Evolutionary conservation across 2,888 invertebrate species (phyloP).

Genomic region (Brenthis daphne): DNA sequence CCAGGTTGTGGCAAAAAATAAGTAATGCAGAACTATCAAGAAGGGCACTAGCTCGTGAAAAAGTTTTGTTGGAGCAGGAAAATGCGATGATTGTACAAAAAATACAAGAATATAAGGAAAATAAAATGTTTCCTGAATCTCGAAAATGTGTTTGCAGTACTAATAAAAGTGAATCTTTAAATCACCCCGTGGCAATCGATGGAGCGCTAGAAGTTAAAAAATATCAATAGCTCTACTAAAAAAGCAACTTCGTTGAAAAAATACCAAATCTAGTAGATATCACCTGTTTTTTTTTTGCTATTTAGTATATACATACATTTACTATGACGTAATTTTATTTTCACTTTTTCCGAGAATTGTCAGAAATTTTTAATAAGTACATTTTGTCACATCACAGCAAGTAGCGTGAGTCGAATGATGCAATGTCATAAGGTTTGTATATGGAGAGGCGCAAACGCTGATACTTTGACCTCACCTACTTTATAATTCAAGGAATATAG

Average conservation of each 20-base stretch:
- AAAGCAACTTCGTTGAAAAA: not conserved
- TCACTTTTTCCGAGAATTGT: conserved; percentile 26
- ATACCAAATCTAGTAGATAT: too few species aligned
- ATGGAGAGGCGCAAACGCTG: conserved; percentile 64
- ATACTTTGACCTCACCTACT: conserved; percentile 64
- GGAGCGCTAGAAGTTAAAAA: conserved; percentile 58
- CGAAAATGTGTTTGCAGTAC: conserved; percentile 52
- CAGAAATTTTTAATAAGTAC: conserved; percentile 32
- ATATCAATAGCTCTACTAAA: conserved; percentile 37
- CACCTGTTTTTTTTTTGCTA: not conserved
- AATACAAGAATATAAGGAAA: conserved; percentile 50
- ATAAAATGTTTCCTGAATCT: conserved; percentile 46
- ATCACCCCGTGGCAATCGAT: conserved; percentile 58
- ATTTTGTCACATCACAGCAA: conserved; percentile 47
- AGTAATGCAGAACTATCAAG: conserved; percentile 67
- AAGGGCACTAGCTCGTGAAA: conserved; percentile 66
- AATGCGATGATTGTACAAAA: conserved; percentile 54
- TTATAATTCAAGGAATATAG: conserved; percentile 15
- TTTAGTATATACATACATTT: conserved; percentile 29
- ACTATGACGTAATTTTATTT: conserved; percentile 26
- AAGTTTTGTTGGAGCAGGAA: conserved; percentile 61
- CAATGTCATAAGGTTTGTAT: conserved; percentile 50
- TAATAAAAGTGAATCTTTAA: conserved; percentile 37
- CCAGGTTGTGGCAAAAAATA: conserved; percentile 70
- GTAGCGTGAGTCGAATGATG: conserved; percentile 52